Conservation (phyloP, 2,113 vertebrate species). For the Toxotes jaculatrix region DNA sequence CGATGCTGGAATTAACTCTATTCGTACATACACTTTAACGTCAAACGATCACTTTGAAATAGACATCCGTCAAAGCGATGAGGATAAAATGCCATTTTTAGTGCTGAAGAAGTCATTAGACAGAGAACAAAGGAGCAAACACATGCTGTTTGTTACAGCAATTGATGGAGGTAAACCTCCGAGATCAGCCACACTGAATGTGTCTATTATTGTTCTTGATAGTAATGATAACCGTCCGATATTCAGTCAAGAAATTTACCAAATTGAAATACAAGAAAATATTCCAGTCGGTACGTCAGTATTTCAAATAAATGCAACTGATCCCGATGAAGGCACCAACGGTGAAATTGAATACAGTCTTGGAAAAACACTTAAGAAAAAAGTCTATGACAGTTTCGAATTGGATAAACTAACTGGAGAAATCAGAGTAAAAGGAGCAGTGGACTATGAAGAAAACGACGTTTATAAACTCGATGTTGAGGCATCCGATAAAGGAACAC, state of each 20-base stretch:
- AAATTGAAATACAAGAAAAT: conserved; percentile 62
- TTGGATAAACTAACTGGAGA: conserved; percentile 53
- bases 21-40: conserved; percentile 69
- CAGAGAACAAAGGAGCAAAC: conserved; percentile 58
- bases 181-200: conserved; percentile 56
- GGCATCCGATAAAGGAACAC: conserved; percentile 62
- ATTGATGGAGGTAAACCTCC: conserved; percentile 73
- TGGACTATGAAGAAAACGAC: conserved; percentile 64
- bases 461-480: conserved; percentile 70
- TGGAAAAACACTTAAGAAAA: conserved; percentile 30
- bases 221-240: conserved; percentile 74
- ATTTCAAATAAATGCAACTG: conserved; percentile 43
- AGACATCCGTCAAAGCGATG: conserved; percentile 50
- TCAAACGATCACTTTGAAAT: conserved; percentile 74
- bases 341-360: conserved; percentile 62
- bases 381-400: conserved; percentile 39
- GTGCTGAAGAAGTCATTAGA: conserved; percentile 69
- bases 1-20: conserved; percentile 70
- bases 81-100: conserved; percentile 67
- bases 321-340: conserved; percentile 49
- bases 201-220: conserved; percentile 72
- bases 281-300: background rate
- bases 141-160: conserved; percentile 53
- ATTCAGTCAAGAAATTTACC: conserved; percentile 64
- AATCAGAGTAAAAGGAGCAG: conserved; percentile 13